Conservation (phyloP, 2,797 vertebrate genomes). For the Galaxias olidus region DNA sequence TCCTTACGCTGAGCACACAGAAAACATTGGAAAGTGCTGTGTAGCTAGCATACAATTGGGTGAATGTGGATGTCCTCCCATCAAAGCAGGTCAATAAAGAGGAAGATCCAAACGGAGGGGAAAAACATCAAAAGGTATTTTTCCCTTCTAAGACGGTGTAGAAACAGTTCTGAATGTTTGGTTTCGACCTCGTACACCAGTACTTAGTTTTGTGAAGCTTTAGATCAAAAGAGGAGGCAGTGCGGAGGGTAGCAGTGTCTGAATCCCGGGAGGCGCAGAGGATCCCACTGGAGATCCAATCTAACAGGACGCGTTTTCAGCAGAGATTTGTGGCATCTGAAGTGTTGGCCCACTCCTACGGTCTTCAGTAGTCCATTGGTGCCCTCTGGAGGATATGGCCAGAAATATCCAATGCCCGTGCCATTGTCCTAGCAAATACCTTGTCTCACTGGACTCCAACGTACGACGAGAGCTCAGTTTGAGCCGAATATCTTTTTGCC, state of each 20-base stretch:
- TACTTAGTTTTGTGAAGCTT: conserved; percentile 12
- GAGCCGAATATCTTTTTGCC: conserved; percentile 52
- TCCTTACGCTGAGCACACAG: background rate
- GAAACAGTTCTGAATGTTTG: background rate
- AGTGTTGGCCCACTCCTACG: conserved; percentile 22
- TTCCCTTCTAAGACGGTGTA: conserved; percentile 14
- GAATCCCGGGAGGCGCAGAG: conserved; percentile 35
- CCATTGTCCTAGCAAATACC: conserved; percentile 27
- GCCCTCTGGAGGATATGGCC: conserved; percentile 58
- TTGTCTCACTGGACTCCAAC: conserved; percentile 31
- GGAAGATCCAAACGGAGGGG: background rate
- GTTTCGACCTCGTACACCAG: conserved; percentile 9
- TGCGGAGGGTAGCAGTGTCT: conserved; percentile 15
- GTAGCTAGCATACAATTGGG: background rate
- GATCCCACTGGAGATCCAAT: conserved; percentile 27
- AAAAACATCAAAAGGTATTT: background rate
- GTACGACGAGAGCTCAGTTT: conserved; percentile 56
- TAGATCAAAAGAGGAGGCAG: conserved; percentile 21
- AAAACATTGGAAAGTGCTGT: background rate
- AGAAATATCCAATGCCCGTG: conserved; percentile 14
- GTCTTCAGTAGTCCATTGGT: conserved; percentile 33
- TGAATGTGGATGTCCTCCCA: background rate
- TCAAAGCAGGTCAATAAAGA: background rate
- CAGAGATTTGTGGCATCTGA: conserved; percentile 20
- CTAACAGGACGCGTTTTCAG: conserved; percentile 28